These are phyloP conservation scores for Nothocercus nigrocapillus DNA, from an alignment of 2,113 vertebrate species.

Conservation along the genomic window DNA sequence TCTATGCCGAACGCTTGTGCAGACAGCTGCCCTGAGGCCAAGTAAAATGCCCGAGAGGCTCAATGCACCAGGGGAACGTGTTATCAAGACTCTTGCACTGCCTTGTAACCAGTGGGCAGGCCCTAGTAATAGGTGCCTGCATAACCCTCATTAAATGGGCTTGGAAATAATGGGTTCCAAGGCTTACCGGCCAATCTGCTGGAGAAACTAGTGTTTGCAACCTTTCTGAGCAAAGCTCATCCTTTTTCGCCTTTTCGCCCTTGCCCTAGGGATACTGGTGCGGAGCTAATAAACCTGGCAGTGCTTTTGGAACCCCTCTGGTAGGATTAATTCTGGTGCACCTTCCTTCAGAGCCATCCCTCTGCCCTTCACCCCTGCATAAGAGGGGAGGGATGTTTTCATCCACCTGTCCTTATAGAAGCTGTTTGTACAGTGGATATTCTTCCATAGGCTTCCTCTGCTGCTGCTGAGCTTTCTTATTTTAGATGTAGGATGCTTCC, in stretches of 20 bases:
- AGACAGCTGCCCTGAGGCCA: background rate
- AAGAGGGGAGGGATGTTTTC: background rate
- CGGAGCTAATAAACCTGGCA: background rate
- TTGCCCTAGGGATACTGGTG: background rate
- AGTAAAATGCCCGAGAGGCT: background rate
- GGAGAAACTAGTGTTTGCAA: background rate
- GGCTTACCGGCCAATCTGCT: background rate
- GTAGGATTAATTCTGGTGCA: fast-evolving
- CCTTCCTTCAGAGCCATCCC: background rate
- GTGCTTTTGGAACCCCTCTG: background rate
- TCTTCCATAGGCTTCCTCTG: background rate
- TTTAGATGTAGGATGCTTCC: fast-evolving
- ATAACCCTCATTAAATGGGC: background rate
- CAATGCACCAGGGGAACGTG: fast-evolving
- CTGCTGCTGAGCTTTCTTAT: background rate
- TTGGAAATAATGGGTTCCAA: background rate
- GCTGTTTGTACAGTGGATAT: background rate
- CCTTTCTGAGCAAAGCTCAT: background rate
- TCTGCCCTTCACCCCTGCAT: fast-evolving
- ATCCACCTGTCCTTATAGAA: background rate
- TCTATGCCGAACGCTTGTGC: fast-evolving
- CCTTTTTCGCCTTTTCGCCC: background rate
- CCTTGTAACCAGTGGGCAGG: background rate
- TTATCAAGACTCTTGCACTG: background rate
- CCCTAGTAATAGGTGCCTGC: background rate